Percentiles rank a stretch among this genome's conserved stretches.
Evolutionary conservation across 2,113 vertebrate species (phyloP).

Genomic region (Romanogobio albipinnatus): DNA sequence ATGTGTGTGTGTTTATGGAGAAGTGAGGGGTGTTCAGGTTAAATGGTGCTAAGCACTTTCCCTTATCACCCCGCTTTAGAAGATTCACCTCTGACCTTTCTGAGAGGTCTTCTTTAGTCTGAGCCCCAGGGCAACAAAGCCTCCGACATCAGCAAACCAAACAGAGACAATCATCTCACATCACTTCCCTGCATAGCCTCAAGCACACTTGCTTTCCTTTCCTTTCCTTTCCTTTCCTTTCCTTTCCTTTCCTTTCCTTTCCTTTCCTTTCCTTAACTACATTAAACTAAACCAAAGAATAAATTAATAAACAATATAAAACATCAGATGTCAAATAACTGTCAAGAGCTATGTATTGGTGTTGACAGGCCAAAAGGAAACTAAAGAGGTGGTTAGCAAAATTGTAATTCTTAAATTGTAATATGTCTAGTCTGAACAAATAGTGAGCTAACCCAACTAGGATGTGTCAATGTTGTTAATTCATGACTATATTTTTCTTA

Average conservation of each 20-base stretch:
- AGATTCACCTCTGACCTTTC: slow-evolving; percentile 61
- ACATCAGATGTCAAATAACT: slow-evolving; percentile 13
- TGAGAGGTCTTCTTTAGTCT: slow-evolving; percentile 52
- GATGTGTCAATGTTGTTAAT: background rate
- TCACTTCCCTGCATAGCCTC: slow-evolving; percentile 38
- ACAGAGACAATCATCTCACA: slow-evolving; percentile 36
- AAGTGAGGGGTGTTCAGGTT: slow-evolving; percentile 45
- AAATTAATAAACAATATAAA: background rate
- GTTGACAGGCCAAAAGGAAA: slow-evolving; percentile 27
- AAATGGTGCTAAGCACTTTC: slow-evolving; percentile 65
- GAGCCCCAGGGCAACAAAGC: slow-evolving; percentile 34
- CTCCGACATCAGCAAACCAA: slow-evolving; percentile 38
- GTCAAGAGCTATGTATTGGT: background rate
- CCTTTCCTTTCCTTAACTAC: background rate
- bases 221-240: slow-evolving; percentile 1
- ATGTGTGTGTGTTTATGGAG: slow-evolving; percentile 42
- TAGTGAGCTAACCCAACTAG: too few species aligned
- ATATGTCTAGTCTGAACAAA: too few species aligned
- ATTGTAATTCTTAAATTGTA: background rate
- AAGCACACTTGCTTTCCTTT: slow-evolving; percentile 9
- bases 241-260: background rate
- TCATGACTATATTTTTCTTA: background rate
- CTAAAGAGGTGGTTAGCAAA: background rate
- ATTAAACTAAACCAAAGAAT: background rate
- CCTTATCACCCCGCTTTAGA: slow-evolving; percentile 62